Base-by-base conservation (phyloP, 2,113 vertebrate genomes). In the Microtus ochrogaster region DNA sequence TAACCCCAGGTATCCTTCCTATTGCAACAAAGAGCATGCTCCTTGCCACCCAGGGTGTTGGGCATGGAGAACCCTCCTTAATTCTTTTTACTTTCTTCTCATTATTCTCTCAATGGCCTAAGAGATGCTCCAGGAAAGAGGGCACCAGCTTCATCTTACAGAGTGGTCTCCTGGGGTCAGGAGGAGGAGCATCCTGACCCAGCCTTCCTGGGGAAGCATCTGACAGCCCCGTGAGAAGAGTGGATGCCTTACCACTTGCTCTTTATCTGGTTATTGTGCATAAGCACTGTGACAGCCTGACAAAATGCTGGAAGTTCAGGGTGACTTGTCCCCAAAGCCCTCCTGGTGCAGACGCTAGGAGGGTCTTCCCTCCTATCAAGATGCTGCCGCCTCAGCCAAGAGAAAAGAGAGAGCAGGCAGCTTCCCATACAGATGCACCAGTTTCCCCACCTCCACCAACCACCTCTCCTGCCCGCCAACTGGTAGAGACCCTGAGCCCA, bases 231-330 rank as follows among this genome's bases (percentile, higher is more conserved):
- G 2, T 33, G 33, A 33, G 44, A 9, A 28, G 19, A 3, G 44
- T 39, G 39, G 19, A 10, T 1, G 0, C 1, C 0, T 3, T 3
- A 61, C 12, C 3, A 0, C 8, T 70, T 6, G 9, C 63, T 68
- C 28, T 44, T 24, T 28, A 28, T 41, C 52, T 11, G 14, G 44
- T 13, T 68, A 9, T 24, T 4, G 21, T 66, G 44, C 11, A 0
- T 7, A 10, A 63, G 22, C 49, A 3, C 0, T 0, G 7, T n/a
- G 41, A 9, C 26, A 8, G 6, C 17, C 16, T 58, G 19, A 58
- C 5, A 21, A 58, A 58, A 3, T 70, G 47, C 21, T 26, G 84
- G 1, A 86, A 72, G 33, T 0, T 1, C 2, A 0, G 33, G 65
- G 83, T 0, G 24, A 12, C 12, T 0, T 1, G 26, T 41, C 36